Conservation (phyloP, 2,888 invertebrate genomes). For the Pandemis corylana region DNA sequence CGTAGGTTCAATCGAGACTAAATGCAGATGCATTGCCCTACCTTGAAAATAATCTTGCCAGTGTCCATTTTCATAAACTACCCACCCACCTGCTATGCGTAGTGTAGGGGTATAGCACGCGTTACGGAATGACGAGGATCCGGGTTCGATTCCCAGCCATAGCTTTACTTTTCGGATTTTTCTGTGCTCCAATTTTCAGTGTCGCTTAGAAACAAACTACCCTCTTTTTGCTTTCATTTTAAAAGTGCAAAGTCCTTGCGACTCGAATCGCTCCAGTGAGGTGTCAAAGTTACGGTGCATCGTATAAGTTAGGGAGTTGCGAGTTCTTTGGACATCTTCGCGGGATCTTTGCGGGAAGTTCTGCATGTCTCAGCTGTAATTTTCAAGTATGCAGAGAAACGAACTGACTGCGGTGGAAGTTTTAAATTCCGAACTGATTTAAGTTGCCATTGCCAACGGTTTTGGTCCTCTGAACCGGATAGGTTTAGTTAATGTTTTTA, state of each 20-base stretch:
- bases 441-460: neutral
- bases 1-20: no score
- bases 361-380: neutral
- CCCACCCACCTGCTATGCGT: no score
- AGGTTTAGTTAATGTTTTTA: neutral
- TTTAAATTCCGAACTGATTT: conserved; percentile 4
- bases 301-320: conserved; percentile 9
- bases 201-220: no score
- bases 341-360: neutral
- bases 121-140: no score
- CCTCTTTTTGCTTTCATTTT: neutral
- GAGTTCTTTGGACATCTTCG: conserved; percentile 2
- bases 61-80: no score
- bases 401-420: neutral
- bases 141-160: no score
- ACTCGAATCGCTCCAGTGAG: neutral
- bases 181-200: no score
- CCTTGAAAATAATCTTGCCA: no score
- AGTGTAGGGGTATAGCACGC: no score
- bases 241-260: neutral
- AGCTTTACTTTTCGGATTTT: no score
- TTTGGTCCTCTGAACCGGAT: conserved; percentile 6
- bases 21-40: no score
- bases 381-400: neutral
- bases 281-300: conserved; percentile 2